Evolutionary conservation across 2,888 invertebrate genomes (phyloP), one percentile per base, ranked within the genome.

Genomic region (Mythimna ferrago): DNA sequence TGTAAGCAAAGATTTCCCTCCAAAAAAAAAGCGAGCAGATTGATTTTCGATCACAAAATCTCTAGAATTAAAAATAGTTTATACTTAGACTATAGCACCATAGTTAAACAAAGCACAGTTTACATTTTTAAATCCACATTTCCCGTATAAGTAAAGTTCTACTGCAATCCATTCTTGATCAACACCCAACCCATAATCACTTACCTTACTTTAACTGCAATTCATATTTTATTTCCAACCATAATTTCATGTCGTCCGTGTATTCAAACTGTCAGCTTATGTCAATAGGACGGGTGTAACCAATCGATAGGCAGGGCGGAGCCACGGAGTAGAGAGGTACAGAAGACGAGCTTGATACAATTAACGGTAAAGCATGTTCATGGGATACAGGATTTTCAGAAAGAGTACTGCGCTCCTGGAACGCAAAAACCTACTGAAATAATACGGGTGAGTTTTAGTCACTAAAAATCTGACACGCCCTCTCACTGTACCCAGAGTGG

Each of bases 271-370:
- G 82, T 71, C 80, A 78, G 79, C 53, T 71, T 82, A 71, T 78
- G 82, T 73, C 80, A 82, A 82, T 78, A 73, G n/a, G 35, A 68
- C 53, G 58, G 73, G 70, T 71, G 73, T 67, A 71, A 73, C 73
- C 67, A 72, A 80, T 81, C 62, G 78, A 81, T 72, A 64, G 67
- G 56, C 21, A 21, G 56, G 70, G 65, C 7, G 51, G 60, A 44
- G 51, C 48, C 70, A 62, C 56, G 54, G 32, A 54, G 41, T 41
- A 61, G 7, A 21, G 48, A 16, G 7, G 1, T 4, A 32, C 60
- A 74, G 77, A 74, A 61, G 54, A 10, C 14, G 9, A 0, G 5
- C 44, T 73, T 4, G 0, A 4, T 2, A 26, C 6, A 11, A 21
- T 14, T 10, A 48, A 6, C 16, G 16, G 61, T 53, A 64, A 60